Evolutionary conservation across 2,113 vertebrate species (phyloP), one percentile per base, ranked within the genome.

Genomic region (Dasyprocta punctata): DNA sequence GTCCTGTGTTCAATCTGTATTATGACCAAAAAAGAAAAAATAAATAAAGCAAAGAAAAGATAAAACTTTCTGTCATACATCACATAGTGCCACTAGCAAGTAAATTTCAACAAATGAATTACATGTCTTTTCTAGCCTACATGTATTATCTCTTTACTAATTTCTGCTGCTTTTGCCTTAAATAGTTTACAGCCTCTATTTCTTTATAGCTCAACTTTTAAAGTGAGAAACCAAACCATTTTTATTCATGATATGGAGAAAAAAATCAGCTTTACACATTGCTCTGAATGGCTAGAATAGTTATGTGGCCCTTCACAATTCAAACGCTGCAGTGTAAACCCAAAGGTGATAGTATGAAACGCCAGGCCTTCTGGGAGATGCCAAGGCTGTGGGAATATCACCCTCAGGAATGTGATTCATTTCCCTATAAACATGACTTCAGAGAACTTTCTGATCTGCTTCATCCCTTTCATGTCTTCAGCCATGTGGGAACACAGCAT

Each of bases 311-410:
- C 20, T 87, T 73, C 17, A 52, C 80, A 71, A 60, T 52, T 73
- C 4, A 10, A 36, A 44, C 1, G 10, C 28, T 44, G 16, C 4
- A 54, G 12, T 22, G 36, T 52, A 36, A 41, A 44, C 65, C 20
- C 24, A 20, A 54, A 85, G 58, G 26, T 52, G 54, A 36, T 13
- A 5, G 36, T 13, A 60, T 5, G 38, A 60, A 60, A 0, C 28
- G 1, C 5, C 41, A 9, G 60, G 33, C 4, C 24, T n/a, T 38
- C 36, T 7, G 3, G 2, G 41, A 36, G n/a, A 5, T 3, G 56
- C 22, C 24, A 49, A 71, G 36, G 16, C 13, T 2, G 54, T 54
- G 3, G 44, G 6, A 5, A 6, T 10, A 36, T 16, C 19, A 22
- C 6, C 60, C 17, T 13, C 8, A 26, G 20, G 44, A 7, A n/a